Evolutionary conservation across 2,888 invertebrate species (phyloP).

Genomic region (Byasa hedistus): DNA sequence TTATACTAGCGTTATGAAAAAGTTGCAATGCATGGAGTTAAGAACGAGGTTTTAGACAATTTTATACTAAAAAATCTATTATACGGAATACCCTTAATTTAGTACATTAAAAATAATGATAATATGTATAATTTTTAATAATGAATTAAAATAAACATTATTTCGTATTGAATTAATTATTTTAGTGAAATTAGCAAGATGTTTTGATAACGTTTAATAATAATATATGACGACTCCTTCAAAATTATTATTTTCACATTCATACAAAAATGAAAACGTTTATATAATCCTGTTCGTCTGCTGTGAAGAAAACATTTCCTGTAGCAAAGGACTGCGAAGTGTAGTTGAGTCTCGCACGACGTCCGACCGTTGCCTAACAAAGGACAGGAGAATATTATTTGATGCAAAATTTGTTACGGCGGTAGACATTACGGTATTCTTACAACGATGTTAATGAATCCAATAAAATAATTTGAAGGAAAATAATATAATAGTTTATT

Average conservation of each 20-base stretch:
- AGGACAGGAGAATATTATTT: slow-evolving; percentile 75
- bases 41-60: no score
- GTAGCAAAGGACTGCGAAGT: slow-evolving; percentile 35
- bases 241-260: not conserved
- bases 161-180: no score
- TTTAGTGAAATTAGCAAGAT: no score
- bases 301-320: slow-evolving; percentile 15
- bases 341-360: slow-evolving; percentile 61
- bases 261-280: not conserved
- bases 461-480: slow-evolving; percentile 11
- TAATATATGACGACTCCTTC: not conserved
- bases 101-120: no score
- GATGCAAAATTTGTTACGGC: slow-evolving; percentile 76
- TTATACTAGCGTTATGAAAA: slow-evolving; percentile 24
- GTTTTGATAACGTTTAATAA: no score
- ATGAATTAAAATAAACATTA: no score
- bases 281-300: slow-evolving; percentile 11
- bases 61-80: no score
- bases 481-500: not conserved
- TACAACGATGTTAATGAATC: slow-evolving; percentile 47
- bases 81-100: no score
- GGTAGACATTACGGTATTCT: slow-evolving; percentile 49
- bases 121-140: no score
- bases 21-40: not conserved
- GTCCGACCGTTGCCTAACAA: slow-evolving; percentile 61